phyloP scores from a whole-genome alignment of 2,888 invertebrate species.

The Drosophila leonis region DNA sequence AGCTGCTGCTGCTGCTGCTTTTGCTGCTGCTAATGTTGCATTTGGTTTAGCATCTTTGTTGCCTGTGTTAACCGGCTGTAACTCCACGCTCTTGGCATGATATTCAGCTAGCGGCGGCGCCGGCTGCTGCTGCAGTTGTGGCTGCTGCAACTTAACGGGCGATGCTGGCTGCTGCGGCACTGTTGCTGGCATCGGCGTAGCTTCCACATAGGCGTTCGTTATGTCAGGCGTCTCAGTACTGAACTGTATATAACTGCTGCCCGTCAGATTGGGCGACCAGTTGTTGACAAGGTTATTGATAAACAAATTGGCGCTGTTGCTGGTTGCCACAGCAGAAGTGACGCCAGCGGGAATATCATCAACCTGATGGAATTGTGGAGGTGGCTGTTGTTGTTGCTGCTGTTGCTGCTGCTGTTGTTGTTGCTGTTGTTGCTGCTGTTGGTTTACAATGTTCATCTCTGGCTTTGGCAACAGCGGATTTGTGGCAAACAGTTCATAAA shows the following conservation, averaged over 20 bases:
- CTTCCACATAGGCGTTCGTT: constrained; percentile 38
- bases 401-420: constrained; percentile 39
- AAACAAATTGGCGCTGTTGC: constrained; percentile 79
- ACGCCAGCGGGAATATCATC: constrained; percentile 49
- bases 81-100: constrained; percentile 28
- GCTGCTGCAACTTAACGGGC: constrained; percentile 36
- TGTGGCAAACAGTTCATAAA: constrained; percentile 84
- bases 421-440: constrained; percentile 45
- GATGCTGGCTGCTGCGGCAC: constrained; percentile 20
- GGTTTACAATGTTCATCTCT: constrained; percentile 50
- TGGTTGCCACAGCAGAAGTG: constrained; percentile 28
- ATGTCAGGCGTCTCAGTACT: constrained; percentile 57
- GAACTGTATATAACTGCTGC: constrained; percentile 83
- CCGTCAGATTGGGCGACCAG: constrained; percentile 84
- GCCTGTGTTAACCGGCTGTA: not conserved
- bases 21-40: constrained; percentile 19
- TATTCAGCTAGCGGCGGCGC: constrained; percentile 28
- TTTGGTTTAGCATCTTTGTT: constrained; percentile 18
- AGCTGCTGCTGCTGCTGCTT: constrained; percentile 21
- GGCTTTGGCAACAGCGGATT: constrained; percentile 80
- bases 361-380: constrained; percentile 43
- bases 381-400: constrained; percentile 24
- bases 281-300: constrained; percentile 84
- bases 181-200: constrained; percentile 16
- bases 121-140: constrained; percentile 4